Conservation (phyloP, 2,888 invertebrate genomes). For the Orthonevra nobilis region DNA sequence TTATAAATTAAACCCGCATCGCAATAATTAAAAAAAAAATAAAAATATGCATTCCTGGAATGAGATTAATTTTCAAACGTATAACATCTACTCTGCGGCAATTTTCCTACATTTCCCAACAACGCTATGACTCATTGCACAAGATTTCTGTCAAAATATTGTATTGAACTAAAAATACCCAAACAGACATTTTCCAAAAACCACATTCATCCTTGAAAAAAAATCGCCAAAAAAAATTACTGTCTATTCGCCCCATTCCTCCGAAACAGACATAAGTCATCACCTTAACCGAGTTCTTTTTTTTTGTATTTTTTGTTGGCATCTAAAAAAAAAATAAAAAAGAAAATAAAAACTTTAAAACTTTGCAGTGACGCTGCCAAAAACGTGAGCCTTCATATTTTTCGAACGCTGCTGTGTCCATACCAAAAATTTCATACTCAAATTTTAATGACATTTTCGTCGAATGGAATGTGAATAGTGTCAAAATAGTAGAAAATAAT, state of each 20-base stretch:
- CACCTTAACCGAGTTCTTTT: too few species aligned
- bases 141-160: slow-evolving; percentile 1
- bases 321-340: slow-evolving; percentile 13
- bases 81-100: too few species aligned
- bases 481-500: slow-evolving; percentile 30
- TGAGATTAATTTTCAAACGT: too few species aligned
- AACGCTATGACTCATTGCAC: neutral
- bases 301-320: too few species aligned
- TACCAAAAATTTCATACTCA: slow-evolving; percentile 4
- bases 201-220: slow-evolving; percentile 2
- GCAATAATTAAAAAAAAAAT: too few species aligned
- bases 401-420: slow-evolving; percentile 11
- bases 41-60: too few species aligned
- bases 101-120: too few species aligned
- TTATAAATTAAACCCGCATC: too few species aligned
- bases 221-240: slow-evolving; percentile 5
- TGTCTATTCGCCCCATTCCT: slow-evolving; percentile 13
- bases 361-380: slow-evolving; percentile 43
- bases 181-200: neutral
- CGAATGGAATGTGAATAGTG: slow-evolving; percentile 36
- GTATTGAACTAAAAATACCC: neutral
- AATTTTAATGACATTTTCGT: slow-evolving; percentile 15
- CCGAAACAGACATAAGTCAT: slow-evolving; percentile 44
- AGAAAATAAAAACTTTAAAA: slow-evolving; percentile 2
- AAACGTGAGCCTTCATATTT: slow-evolving; percentile 30